Conservation (phyloP, 2,113 vertebrate genomes). For the Colistium nudipinnis region DNA sequence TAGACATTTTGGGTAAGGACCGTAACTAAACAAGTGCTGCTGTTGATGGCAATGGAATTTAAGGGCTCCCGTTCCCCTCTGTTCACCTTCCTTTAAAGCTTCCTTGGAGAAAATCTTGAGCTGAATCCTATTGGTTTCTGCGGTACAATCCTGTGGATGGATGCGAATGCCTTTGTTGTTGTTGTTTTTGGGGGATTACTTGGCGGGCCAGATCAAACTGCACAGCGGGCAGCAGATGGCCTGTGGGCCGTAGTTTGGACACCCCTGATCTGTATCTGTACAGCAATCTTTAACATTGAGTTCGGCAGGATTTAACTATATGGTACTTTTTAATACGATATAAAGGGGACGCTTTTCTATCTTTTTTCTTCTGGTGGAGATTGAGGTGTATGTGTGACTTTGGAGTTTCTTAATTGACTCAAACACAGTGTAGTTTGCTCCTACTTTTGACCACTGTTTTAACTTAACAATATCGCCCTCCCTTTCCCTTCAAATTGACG, state of each 20-base stretch:
- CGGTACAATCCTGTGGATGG: not conserved
- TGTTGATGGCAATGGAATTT: not conserved
- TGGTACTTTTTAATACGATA: too few species aligned
- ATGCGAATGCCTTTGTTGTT: not conserved
- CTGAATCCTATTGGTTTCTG: constrained; percentile 4
- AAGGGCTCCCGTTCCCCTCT: not conserved
- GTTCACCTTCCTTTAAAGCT: not conserved
- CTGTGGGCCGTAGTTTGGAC: too few species aligned
- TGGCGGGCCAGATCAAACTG: too few species aligned
- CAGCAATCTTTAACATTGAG: not conserved
- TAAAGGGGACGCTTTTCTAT: too few species aligned
- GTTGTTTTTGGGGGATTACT: too few species aligned
- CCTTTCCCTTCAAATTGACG: not conserved
- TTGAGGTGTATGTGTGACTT: not conserved
- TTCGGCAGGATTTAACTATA: not conserved
- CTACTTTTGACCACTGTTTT: not conserved
- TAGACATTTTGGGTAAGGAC: constrained; percentile 80
- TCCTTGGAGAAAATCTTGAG: not conserved
- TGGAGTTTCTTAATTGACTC: not conserved
- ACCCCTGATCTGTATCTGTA: too few species aligned
- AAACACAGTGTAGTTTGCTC: not conserved
- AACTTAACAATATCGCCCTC: not conserved
- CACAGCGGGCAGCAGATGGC: too few species aligned
- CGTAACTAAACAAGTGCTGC: not conserved
- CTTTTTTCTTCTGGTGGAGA: constrained; percentile 21